A percentile compares a stretch with the other conserved stretches of the same genome.
phyloP scores from a whole-genome alignment of 2,797 vertebrate species.

The Fistularia commersonii region DNA sequence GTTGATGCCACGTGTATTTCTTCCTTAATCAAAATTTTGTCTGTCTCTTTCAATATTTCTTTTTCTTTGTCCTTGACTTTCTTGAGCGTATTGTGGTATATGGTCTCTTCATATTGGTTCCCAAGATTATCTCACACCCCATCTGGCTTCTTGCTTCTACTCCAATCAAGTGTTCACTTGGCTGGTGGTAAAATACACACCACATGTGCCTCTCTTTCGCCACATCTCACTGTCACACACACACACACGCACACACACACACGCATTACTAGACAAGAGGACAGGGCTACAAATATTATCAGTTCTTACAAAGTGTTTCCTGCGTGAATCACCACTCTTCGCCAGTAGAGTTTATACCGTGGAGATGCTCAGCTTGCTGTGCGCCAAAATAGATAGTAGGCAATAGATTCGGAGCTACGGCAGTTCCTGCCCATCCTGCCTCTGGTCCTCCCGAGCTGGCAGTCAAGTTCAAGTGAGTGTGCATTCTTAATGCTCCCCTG shows the following conservation, averaged over 20 bases:
- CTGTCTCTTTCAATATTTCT: too few species aligned
- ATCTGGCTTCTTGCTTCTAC: conserved; percentile 50
- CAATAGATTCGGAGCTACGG: conserved; percentile 30
- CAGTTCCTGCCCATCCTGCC: conserved; percentile 49
- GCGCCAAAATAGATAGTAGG: conserved; percentile 48
- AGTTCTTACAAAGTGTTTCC: conserved; percentile 38
- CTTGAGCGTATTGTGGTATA: conserved; percentile 15
- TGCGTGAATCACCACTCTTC: conserved; percentile 21
- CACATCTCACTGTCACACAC: not conserved
- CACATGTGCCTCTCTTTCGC: conserved; percentile 12
- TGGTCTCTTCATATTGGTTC: conserved; percentile 28
- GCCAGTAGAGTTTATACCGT: conserved; percentile 8
- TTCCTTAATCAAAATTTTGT: too few species aligned
- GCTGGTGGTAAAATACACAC: conserved; percentile 40
- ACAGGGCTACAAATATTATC: conserved; percentile 28
- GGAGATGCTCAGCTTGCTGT: conserved; percentile 52
- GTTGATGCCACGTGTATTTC: too few species aligned
- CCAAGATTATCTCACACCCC: conserved; percentile 51
- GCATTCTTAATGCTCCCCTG: conserved; percentile 73
- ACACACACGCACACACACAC: conserved; percentile 1
- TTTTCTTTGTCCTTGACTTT: not conserved
- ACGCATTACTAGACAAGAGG: not conserved
- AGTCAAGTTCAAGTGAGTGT: conserved; percentile 58
- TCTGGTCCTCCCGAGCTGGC: conserved; percentile 45
- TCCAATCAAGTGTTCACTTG: conserved; percentile 43